Evolutionary conservation across 2,797 vertebrate species (phyloP), one percentile per base, ranked within the genome.

Genomic region (Notolabrus celidotus): DNA sequence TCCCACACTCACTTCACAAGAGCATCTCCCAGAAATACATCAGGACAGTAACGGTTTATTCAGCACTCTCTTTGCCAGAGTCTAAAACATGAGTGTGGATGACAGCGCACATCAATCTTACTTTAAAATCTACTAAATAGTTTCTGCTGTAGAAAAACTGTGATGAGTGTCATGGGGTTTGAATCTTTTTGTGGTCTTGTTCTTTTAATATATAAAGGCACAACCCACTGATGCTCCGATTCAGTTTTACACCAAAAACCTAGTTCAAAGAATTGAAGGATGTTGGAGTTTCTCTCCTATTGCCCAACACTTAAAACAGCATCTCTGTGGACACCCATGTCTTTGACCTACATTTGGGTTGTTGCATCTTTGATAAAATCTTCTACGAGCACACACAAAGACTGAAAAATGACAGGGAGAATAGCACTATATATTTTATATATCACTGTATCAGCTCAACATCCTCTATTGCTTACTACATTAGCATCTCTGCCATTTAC

Each of bases 231-330:
- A 71, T 41, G 16, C 10, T 58, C 7, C 19, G 54, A 63, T 67
- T n/a, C n/a, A n/a, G n/a, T n/a, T n/a, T 39, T 53, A 52, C 29
- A 19, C 58, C 59, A 41, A 34, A 50, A 71, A 46, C 56, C 16
- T 49, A 51, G 1, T 55, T 71, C 47, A 75, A 57, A 68, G 59
- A 77, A 50, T 3, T 47, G 31, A 47, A 7, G 20, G 29, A 61
- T 52, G 22, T 15, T 27, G 33, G 25, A 36, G 2, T 36, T 11
- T 36, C 12, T 36, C 12, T 36, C 12, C 34, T 14, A 1, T 36
- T 34, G 36, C 11, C 14, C 34, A 11, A 11, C 14, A 36, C 1
- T 36, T 36, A 36, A 12, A 36, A 36, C 11, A 7, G 7, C 31
- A 29, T 31, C 27, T 34, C 33, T 34, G 33, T 7, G 8, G 33